Percentiles rank a stretch among this genome's conserved stretches.
phyloP scores from a whole-genome alignment of 2,888 invertebrate genomes.

The Hirtodrosophila duncani region DNA sequence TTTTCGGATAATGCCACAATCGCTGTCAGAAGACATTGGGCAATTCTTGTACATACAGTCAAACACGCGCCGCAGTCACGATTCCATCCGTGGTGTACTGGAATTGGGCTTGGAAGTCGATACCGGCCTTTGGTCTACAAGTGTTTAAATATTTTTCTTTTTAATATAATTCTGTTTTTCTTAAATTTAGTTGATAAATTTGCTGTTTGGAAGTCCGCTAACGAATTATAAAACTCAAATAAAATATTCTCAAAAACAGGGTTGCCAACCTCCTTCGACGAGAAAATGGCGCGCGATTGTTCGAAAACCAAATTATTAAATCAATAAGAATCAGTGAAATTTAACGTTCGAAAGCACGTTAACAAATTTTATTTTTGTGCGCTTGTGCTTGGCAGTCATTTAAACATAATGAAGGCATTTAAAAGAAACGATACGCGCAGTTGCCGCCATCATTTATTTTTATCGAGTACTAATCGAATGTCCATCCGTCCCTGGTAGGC shows the following conservation, averaged over 20 bases:
- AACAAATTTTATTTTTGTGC: no score
- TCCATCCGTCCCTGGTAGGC: constrained; percentile 38
- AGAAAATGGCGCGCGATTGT: background rate
- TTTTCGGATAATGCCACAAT: no score
- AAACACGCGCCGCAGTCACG: constrained; percentile 26
- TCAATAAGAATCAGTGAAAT: no score
- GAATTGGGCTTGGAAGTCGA: constrained; percentile 28
- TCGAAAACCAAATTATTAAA: no score
- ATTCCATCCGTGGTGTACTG: constrained; percentile 39
- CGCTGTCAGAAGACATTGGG: background rate
- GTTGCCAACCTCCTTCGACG: background rate
- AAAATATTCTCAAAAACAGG: background rate
- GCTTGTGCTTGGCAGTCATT: no score
- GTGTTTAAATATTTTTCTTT: no score
- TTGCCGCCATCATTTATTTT: background rate
- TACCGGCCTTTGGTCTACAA: constrained; percentile 23
- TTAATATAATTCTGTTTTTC: background rate
- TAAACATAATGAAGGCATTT: no score
- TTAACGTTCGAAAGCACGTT: background rate
- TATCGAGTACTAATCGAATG: constrained; percentile 35
- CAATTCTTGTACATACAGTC: constrained; percentile 4
- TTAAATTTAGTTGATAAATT: background rate
- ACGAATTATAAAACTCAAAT: no score
- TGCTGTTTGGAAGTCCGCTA: no score
- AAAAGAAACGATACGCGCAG: background rate